A percentile compares a stretch with the other conserved stretches of the same genome.
Conservation (phyloP, 2,113 vertebrate genomes). For the Sprattus sprattus region DNA sequence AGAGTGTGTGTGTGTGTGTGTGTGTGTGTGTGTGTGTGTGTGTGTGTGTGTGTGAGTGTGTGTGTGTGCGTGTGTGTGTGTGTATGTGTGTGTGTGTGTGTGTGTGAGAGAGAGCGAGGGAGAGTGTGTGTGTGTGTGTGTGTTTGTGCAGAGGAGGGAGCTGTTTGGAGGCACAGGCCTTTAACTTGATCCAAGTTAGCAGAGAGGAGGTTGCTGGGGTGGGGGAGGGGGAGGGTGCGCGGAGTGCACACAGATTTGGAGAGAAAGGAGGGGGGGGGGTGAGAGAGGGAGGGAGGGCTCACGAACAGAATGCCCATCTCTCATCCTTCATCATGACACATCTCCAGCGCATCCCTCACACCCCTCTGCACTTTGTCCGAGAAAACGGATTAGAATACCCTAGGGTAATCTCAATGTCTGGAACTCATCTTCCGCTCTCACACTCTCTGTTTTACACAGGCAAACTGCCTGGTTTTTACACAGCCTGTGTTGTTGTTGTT, state of each 20-base stretch:
- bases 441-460: neutral
- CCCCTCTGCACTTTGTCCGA: neutral
- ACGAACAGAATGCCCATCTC: slow-evolving; percentile 18
- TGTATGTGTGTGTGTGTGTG: no score
- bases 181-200: slow-evolving; percentile 72
- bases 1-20: neutral
- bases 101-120: neutral
- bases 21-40: neutral
- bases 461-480: neutral
- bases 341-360: neutral
- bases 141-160: slow-evolving; percentile 29
- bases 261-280: neutral
- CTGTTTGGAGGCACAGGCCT: slow-evolving; percentile 55
- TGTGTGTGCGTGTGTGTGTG: no score
- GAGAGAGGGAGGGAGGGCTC: slow-evolving; percentile 5
- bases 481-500: neutral
- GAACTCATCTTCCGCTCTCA: neutral
- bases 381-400: neutral
- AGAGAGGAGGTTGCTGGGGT: slow-evolving; percentile 54
- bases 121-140: neutral
- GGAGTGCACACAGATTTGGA: neutral
- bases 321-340: slow-evolving; percentile 9
- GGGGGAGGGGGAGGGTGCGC: slow-evolving; percentile 39
- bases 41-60: neutral
- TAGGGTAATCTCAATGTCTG: neutral